Base-by-base conservation (phyloP, 2,888 invertebrate genomes). In the Drosophila antonietae region DNA sequence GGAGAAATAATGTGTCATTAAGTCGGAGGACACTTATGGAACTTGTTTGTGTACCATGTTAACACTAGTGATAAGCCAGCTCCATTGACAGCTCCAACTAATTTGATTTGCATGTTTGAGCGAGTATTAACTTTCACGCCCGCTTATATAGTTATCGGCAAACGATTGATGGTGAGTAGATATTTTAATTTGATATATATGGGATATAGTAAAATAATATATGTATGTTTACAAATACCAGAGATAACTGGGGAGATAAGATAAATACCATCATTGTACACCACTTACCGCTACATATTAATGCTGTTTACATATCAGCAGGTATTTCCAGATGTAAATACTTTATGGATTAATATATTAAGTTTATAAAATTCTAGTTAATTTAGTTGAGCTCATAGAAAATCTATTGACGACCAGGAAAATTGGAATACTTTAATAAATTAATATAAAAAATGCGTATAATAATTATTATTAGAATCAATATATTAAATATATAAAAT, bases 71-170 rank as follows among this genome's bases (percentile, higher is more conserved):
- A 23, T 37, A 53, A 28, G 53, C 15, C 10, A 10, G 9, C 18
- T 12, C 4, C 15, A n/a, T 31, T 49, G n/a, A n/a, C 51, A 33
- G 10, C 23, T 28, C 28, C 6, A 55, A 41, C 39, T n/a, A 55
- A 55, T 41, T 31, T 41, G 28, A 41, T 55, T 55, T 55, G 28
- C 31, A 55, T 55, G 18, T 41, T 55, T 10, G 6, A n/a, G 28
- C 23, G 28, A 14, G 33, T 51, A 51, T 53, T 18, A 10, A n/a
- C n/a, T n/a, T 31, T 49, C 49, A 33, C 37, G 10, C 37, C 37
- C 10, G 8, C 20, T 2, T 2, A 49, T 49, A 49, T 31, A 15
- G 15, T 6, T 14, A 49, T 46, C 12, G n/a, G 15, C 47, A 0
- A 28, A 9, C 28, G 14, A 47, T n/a, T 28, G 28, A 18, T 12